phyloP scores from a whole-genome alignment of 2,113 vertebrate species.

The Nasalis larvatus region DNA sequence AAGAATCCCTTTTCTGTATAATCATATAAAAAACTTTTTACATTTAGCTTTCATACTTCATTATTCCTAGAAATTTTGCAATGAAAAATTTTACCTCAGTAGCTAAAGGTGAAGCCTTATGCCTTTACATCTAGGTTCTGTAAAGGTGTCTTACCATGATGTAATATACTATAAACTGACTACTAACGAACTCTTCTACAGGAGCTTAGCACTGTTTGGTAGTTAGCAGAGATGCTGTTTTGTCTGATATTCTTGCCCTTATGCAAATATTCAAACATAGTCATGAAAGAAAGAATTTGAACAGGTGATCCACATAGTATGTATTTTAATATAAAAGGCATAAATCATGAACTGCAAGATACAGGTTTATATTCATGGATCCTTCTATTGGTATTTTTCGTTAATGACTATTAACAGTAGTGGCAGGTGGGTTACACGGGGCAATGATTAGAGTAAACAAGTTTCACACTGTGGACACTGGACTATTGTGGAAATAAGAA shows the following conservation, averaged over 20 bases:
- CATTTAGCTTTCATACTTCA: background rate
- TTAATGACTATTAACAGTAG: background rate
- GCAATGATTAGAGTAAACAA: background rate
- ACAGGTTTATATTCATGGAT: background rate
- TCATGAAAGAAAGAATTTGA: background rate
- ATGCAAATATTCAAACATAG: background rate
- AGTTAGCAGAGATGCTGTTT: background rate
- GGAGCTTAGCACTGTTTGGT: background rate
- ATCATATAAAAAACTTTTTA: no score
- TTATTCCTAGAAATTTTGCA: background rate
- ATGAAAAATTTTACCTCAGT: background rate
- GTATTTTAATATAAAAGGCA: background rate
- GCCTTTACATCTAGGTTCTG: background rate
- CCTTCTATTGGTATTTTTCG: no score
- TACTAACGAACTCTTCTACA: background rate
- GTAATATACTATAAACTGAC: background rate
- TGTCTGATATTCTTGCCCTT: background rate
- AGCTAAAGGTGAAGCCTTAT: background rate
- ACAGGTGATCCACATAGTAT: fast-evolving
- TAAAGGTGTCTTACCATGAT: background rate
- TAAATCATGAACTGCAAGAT: background rate
- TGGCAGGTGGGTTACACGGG: no score
- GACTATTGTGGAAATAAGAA: background rate
- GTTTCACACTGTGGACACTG: background rate
- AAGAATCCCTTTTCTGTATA: no score